These are phyloP conservation scores for Diplodus sargus DNA, from an alignment of 2,797 vertebrate genomes.

Conservation along the genomic window DNA sequence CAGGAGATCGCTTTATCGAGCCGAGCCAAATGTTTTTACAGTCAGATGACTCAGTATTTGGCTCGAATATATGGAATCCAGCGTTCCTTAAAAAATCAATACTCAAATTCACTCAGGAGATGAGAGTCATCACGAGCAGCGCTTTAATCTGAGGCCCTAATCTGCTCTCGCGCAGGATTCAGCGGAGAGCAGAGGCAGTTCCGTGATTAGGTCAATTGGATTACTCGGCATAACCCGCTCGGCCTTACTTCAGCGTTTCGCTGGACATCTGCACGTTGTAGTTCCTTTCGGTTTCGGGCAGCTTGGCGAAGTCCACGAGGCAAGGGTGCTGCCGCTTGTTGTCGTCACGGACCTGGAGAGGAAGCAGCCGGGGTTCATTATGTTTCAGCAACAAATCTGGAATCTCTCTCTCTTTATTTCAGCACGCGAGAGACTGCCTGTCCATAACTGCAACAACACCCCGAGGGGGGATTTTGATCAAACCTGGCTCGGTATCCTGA, in stretches of 20 bases:
- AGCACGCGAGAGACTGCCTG: background rate
- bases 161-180: conserved; percentile 48
- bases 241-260: conserved; percentile 96
- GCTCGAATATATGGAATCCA: conserved; percentile 48
- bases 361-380: conserved; percentile 12
- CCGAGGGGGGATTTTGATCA: background rate
- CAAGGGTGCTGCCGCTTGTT: conserved; percentile 99
- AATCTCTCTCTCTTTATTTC: background rate
- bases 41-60: conserved; percentile 60
- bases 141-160: conserved; percentile 64
- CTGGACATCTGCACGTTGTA: conserved; percentile 99
- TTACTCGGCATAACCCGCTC: conserved; percentile 23
- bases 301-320: conserved; percentile 96
- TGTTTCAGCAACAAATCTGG: background rate
- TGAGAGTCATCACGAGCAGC: conserved; percentile 55
- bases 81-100: conserved; percentile 68
- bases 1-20: conserved; percentile 21
- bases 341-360: conserved; percentile 93
- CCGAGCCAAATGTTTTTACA: conserved; percentile 62
- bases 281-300: conserved; percentile 98
- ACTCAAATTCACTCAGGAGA: conserved; percentile 59
- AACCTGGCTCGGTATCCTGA: background rate
- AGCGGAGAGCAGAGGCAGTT: conserved; percentile 17
- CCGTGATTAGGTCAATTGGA: conserved; percentile 46
- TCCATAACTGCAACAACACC: background rate